Conservation (phyloP, 2,888 invertebrate genomes). For the Sthenelais limicola region DNA sequence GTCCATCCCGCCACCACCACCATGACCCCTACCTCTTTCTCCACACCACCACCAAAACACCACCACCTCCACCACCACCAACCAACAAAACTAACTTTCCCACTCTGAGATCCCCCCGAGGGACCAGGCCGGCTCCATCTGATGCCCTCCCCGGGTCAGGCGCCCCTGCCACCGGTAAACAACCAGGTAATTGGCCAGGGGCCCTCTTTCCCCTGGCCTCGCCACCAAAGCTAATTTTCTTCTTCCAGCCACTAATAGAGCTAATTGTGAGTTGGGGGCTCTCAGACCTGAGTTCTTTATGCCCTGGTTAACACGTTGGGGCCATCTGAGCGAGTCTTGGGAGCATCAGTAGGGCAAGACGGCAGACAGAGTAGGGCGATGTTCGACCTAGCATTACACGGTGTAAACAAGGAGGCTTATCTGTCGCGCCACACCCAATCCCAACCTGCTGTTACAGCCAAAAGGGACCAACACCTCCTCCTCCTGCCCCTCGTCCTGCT, state of each 20-base stretch:
- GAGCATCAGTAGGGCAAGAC: background rate
- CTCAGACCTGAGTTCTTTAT: no score
- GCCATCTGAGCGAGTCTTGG: conserved; percentile 7
- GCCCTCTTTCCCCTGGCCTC: background rate
- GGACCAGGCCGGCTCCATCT: no score
- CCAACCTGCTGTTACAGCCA: no score
- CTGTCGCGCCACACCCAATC: conserved; percentile 20
- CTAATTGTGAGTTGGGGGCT: no score
- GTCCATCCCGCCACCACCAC: background rate
- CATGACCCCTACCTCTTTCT: background rate
- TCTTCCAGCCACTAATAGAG: conserved; percentile 11
- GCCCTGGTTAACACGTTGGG: conserved; percentile 29
- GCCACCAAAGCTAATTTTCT: conserved; percentile 8
- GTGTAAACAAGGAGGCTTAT: conserved; percentile 18
- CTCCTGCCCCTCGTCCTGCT: no score
- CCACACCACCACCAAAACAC: background rate
- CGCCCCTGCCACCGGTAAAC: background rate
- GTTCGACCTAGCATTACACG: conserved; percentile 19
- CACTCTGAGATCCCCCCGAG: no score
- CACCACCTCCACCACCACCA: no score
- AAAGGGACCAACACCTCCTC: no score
- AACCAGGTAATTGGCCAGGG: conserved; percentile 15
- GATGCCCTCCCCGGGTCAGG: no score
- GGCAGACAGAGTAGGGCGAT: conserved; percentile 12
- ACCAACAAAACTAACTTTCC: no score